Conservation (phyloP, 2,797 vertebrate genomes). For the Ctenopoma kingsleyae region DNA sequence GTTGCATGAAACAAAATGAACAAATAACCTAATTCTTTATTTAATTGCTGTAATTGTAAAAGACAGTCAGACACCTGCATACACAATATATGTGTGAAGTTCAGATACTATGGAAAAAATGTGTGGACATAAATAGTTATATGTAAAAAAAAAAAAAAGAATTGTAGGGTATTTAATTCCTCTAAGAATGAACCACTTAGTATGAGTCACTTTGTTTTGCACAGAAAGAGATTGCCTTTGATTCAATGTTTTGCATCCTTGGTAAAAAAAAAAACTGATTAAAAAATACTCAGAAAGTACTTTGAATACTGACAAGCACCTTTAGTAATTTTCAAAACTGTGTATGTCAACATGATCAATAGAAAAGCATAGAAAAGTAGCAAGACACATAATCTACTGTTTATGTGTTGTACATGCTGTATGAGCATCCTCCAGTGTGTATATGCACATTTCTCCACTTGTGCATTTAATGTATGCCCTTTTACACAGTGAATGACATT, state of each 20-base stretch:
- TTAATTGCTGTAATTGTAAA: not conserved
- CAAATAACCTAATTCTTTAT: no score
- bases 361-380: not conserved
- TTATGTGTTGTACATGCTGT: not conserved
- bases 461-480: not conserved
- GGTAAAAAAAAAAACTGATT: not conserved
- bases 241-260: conserved; percentile 1
- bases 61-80: not conserved
- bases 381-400: not conserved
- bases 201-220: no score
- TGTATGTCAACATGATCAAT: not conserved
- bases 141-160: conserved; percentile 13
- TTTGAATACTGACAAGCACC: not conserved
- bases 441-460: not conserved
- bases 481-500: not conserved
- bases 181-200: not conserved
- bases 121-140: not conserved
- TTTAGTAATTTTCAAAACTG: not conserved
- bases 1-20: no score
- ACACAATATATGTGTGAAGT: not conserved
- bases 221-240: no score
- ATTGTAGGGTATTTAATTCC: conserved; percentile 19
- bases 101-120: not conserved
- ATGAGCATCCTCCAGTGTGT: not conserved
- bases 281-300: not conserved